phyloP scores from a whole-genome alignment of 2,113 vertebrate species.

The Falco punctatus region DNA sequence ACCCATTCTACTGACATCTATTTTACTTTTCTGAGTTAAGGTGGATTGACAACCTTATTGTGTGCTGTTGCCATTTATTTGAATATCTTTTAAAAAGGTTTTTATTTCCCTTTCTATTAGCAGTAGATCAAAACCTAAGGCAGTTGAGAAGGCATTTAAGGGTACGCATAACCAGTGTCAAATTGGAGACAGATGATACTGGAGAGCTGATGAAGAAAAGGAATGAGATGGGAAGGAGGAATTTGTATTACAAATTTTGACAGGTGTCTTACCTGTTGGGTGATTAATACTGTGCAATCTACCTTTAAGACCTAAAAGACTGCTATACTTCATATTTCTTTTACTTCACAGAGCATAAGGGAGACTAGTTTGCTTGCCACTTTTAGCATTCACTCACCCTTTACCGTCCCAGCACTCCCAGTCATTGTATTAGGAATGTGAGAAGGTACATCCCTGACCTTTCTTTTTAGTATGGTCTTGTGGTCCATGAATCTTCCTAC shows the following conservation, averaged over 20 bases:
- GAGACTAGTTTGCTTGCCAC: background rate
- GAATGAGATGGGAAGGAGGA: background rate
- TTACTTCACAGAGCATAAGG: background rate
- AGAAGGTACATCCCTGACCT: background rate
- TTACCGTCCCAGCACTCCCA: rapidly evolving
- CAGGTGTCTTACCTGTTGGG: background rate
- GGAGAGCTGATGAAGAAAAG: background rate
- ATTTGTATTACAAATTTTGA: background rate
- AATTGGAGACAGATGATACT: background rate
- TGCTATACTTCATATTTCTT: background rate
- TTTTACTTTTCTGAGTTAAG: background rate
- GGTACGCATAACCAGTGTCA: background rate
- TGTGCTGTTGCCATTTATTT: background rate
- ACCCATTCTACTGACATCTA: background rate
- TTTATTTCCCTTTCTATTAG: background rate
- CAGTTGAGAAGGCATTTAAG: background rate
- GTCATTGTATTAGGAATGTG: background rate
- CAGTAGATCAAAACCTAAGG: background rate
- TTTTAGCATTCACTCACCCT: background rate
- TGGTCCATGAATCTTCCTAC: background rate
- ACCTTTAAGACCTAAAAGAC: background rate
- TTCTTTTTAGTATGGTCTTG: background rate
- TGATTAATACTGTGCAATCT: background rate
- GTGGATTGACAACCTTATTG: background rate
- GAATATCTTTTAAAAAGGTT: background rate